Base-by-base conservation (phyloP, 2,113 vertebrate species). In the Gasterosteus nipponicus region DNA sequence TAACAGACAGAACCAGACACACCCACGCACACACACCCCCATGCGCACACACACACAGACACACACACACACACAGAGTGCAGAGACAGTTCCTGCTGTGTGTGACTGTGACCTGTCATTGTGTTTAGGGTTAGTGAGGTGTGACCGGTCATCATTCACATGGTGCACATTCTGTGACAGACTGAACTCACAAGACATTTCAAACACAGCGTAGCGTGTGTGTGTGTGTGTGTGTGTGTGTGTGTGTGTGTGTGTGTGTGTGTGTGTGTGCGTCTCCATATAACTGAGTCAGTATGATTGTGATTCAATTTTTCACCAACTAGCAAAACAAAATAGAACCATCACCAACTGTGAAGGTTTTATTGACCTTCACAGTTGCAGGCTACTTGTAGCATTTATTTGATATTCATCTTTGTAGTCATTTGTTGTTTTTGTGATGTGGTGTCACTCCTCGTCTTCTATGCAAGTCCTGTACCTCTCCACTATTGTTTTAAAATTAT, bases 51-150 rank as follows among this genome's bases (percentile, higher is more conserved):
- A 68, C 72, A 77, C 59, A 49, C 77, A 67, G 64, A 71, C 54
- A 75, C 19, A 62, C 72, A 72, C 59, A 49, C 75, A 68, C 75
- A 68, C 26, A 56, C 54, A 57, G 11, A 54, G 51, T 26, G 10
- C 22, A 2, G 7, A 63, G 49, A 46, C 60, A 26, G 54, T 54
- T 35, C 9, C 22, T n/a, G 12, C 33, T 85, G 44, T 58, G 74
- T 85, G 74, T 85, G 75, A 69, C 59, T 78, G 71, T 69, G 80
- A 83, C 74, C 49, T 71, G 73, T 44, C 79, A 29, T 26, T 77
- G 72, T 85, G 51, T 71, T 77, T 51, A 51, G 72, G 60, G 33
- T 56, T 62, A 73, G 67, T 68, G 77, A 58, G 46, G 15, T 89
- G 72, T 73, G 81, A 78, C 51, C 9, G 26, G 58, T 73, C 76